Percentiles rank a stretch among this genome's conserved stretches.
phyloP scores from a whole-genome alignment of 2,888 invertebrate genomes.

The Pediacus dermestoides region DNA sequence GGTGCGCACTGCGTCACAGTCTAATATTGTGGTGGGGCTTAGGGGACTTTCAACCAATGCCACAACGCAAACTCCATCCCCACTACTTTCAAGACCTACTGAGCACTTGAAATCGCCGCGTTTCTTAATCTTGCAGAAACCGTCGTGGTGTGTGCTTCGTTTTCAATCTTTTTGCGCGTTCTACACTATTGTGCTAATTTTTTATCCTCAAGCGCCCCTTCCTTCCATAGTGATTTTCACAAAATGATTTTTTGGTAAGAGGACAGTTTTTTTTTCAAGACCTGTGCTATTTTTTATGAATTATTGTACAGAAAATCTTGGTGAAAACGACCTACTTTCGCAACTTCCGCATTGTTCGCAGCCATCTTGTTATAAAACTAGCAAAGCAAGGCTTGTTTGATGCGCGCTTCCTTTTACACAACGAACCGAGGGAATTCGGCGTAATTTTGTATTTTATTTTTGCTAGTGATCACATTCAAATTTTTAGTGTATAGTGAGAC shows the following conservation, averaged over 20 bases:
- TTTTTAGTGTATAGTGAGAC: background rate
- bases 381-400: conserved; percentile 13
- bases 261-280: too few relatives aligned
- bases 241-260: too few relatives aligned
- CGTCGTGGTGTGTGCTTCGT: conserved; percentile 51
- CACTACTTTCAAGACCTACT: conserved; percentile 27
- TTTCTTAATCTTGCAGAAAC: conserved; percentile 45
- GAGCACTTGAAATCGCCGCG: conserved; percentile 28
- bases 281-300: too few relatives aligned
- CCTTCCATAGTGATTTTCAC: too few relatives aligned
- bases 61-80: conserved; percentile 26
- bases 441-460: conserved; percentile 3
- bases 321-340: conserved; percentile 52
- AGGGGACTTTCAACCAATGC: conserved; percentile 31
- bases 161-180: conserved; percentile 12
- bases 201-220: too few relatives aligned
- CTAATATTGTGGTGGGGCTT: conserved; percentile 29
- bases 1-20: conserved; percentile 42
- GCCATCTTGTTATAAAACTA: conserved; percentile 45
- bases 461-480: background rate
- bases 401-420: conserved; percentile 11
- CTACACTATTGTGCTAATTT: too few relatives aligned
- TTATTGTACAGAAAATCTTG: too few relatives aligned
- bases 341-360: conserved; percentile 52
- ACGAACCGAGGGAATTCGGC: conserved; percentile 6